phyloP scores from a whole-genome alignment of 2,888 invertebrate genomes.

The Nomada goodeniana region DNA sequence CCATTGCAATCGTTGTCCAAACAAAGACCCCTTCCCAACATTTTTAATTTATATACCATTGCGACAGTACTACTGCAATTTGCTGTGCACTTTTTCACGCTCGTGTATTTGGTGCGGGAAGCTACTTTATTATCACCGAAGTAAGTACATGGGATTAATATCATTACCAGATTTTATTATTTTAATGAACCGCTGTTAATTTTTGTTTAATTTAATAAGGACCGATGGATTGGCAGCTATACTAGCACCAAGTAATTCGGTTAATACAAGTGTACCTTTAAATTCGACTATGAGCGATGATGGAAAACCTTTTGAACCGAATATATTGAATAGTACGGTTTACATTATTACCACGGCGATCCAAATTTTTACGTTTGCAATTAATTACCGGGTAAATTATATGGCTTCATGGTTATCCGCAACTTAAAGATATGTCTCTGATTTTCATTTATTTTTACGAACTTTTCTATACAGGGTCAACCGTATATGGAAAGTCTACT shows the following conservation, averaged over 20 bases:
- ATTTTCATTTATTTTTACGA: constrained; percentile 12
- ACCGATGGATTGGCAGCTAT: constrained; percentile 84
- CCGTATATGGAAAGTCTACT: constrained; percentile 99
- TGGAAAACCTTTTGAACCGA: constrained; percentile 95
- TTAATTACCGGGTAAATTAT: constrained; percentile 96
- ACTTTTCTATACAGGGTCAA: constrained; percentile 90
- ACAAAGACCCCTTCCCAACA: constrained; percentile 98
- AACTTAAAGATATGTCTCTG: background rate
- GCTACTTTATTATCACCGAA: constrained; percentile 90
- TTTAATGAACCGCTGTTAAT: background rate
- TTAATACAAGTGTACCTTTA: constrained; percentile 41
- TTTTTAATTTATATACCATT: constrained; percentile 99
- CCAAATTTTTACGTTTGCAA: constrained; percentile 99
- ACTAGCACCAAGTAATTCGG: constrained; percentile 64
- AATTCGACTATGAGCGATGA: constrained; percentile 82
- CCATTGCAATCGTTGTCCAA: constrained; percentile 96
- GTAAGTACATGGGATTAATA: constrained; percentile 84
- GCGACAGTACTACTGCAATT: constrained; percentile 98
- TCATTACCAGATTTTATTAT: background rate
- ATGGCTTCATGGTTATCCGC: no score
- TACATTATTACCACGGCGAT: constrained; percentile 99
- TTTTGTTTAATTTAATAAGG: constrained; percentile 79
- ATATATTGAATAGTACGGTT: constrained; percentile 98
- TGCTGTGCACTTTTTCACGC: constrained; percentile 95
- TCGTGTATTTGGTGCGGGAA: constrained; percentile 94